Base-by-base conservation (phyloP, 2,888 invertebrate species). In the Dinocampus coccinellae region DNA sequence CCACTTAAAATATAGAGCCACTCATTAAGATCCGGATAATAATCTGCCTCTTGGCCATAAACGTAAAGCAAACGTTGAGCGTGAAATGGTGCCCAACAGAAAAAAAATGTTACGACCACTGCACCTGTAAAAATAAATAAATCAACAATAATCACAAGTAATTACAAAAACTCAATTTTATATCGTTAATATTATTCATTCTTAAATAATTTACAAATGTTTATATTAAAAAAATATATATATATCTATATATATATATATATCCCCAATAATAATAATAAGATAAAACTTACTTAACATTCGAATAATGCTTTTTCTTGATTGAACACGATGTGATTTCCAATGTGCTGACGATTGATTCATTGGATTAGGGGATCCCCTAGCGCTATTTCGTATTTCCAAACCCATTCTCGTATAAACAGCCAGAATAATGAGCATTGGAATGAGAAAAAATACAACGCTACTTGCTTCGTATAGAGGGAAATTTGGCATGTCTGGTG, bases 51-150 rank as follows among this genome's bases (percentile, higher is more conserved):
- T 75, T 90, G 90, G 33, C 92, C 94, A 86, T 96, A 93, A 79
- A 95, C 91, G 85, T 93, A 95, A 87, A 96, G 92, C 67, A 98
- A 90, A 6, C 98, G 90, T 88, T 98, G 98, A 75, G 95, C 92
- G 89, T 98, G 98, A 89, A 97, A 98, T 33, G 98, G 98, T 0
- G 97, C 96, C 97, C 98, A 98, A 88, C 97, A 97, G 11, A 97
- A 89, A 89, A 97, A 97, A 90, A 98, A 98, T 36, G 95, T 94
- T 7, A 97, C 90, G 67, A 98, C 98, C 24, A 98, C 97, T 2
- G 96, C 96, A 78, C 95, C 98, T 98, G 89, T 47, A n/a, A 55
- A 61, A 60, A 53, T 52, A 20, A 63, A 33, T 63, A 62, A 33
- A 24, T 16, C 42, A 39, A 20, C n/a, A n/a, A n/a, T n/a, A n/a